Base-by-base conservation (phyloP, 2,888 invertebrate species). In the Machimus atricapillus region DNA sequence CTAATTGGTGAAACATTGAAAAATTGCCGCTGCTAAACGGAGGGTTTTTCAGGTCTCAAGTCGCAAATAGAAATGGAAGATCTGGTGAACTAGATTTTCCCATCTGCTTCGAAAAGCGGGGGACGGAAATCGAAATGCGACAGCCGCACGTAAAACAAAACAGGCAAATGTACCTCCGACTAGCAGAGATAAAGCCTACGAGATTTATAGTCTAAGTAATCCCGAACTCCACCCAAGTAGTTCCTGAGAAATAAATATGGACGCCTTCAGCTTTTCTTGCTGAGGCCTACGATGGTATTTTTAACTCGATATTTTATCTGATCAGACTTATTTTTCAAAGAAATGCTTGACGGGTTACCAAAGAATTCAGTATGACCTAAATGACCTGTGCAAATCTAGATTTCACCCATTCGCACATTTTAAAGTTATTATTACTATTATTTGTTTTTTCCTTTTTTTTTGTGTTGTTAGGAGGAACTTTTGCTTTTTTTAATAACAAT, bases 221-320 rank as follows among this genome's bases (percentile, higher is more conserved):
- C 19, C 46, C 73, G 40, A 56, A 86, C 76, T 77, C 77, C 56
- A 40, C 86, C 56, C 56, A 23, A 86, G 27, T 31, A 76, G 74
- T 74, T 85, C 66, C 73, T 85, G 66, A 27, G 27, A 46, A 46
- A 74, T 85, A 85, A 74, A 74, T 46, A 52, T 86, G 77, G 40
- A 86, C 86, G 86, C 86, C 86, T 86, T 86, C 86, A 77, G 77
- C 2, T 86, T 86, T 81, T 52, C 81, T 81, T 81, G 56, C 16
- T 34, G 31, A 81, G 31, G 14, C 81, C 81, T 81, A 81, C 56
- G 81, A 81, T 19, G 23, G 19, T 81, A 27, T 7, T 31, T 31
- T 81, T 23, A 16, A 56, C 56, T 56, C 12, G 56, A 14, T 27
- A 56, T 56, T 81, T 81, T 16, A 81, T 81, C 81, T 81, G 46